Percentiles rank a stretch among this genome's conserved stretches.
Conservation (phyloP, 1,140 invertebrate genomes). For the Zophobas atratus region DNA sequence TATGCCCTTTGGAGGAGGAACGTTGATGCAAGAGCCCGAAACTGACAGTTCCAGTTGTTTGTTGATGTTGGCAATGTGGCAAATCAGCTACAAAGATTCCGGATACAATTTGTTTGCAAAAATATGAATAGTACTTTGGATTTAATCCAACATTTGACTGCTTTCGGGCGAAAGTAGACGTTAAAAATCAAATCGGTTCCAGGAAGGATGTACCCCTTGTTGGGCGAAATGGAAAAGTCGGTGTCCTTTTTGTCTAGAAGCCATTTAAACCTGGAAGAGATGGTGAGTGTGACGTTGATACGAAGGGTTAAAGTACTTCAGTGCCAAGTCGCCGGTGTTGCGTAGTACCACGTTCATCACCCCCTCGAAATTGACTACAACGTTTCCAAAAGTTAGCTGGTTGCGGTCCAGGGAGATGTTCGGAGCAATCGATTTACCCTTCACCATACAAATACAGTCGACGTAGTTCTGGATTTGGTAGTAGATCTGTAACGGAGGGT, state of each 20-base stretch:
- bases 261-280: constrained; percentile 53
- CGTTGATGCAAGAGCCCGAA: constrained; percentile 63
- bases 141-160: constrained; percentile 55
- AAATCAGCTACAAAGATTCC: constrained; percentile 25
- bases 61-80: constrained; percentile 56
- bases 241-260: constrained; percentile 30
- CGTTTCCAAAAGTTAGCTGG: constrained; percentile 64
- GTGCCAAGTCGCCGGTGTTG: constrained; percentile 68
- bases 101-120: neutral
- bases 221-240: constrained; percentile 63
- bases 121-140: constrained; percentile 40
- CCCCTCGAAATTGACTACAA: constrained; percentile 61
- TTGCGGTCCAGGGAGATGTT: constrained; percentile 65
- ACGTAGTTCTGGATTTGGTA: constrained; percentile 61
- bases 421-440: constrained; percentile 63
- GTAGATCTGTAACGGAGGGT: constrained; percentile 55
- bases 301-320: constrained; percentile 60
- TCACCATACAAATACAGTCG: constrained; percentile 63
- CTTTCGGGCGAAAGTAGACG: constrained; percentile 64
- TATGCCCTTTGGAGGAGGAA: constrained; percentile 65
- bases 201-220: constrained; percentile 66
- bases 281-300: neutral
- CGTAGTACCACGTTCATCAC: constrained; percentile 62
- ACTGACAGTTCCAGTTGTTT: constrained; percentile 61
- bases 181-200: constrained; percentile 64